These are phyloP conservation scores for Pandemis corylana DNA, from an alignment of 2,888 invertebrate species.

Conservation along the genomic window DNA sequence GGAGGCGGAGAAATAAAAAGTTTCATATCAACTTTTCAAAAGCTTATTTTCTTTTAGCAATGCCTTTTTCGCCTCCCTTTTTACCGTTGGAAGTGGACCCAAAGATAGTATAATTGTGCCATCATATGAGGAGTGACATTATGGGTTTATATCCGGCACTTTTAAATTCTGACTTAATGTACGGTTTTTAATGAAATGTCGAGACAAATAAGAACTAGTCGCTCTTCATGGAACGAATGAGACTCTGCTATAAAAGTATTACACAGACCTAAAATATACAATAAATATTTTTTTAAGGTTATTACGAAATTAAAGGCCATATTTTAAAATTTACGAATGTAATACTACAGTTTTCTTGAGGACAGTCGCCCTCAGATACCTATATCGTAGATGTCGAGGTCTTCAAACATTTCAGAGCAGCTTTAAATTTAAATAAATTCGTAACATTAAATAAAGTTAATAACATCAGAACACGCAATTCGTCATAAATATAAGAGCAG, in stretches of 20 bases:
- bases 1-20: slow-evolving; percentile 2
- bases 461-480: too few species aligned
- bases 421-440: too few species aligned
- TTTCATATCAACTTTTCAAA: neutral
- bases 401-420: too few species aligned
- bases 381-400: too few species aligned
- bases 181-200: neutral
- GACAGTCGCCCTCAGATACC: neutral
- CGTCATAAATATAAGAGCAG: too few species aligned
- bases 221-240: slow-evolving; percentile 4
- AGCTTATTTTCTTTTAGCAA: neutral
- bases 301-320: slow-evolving; percentile 47
- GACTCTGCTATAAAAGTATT: slow-evolving; percentile 22
- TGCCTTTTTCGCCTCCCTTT: slow-evolving; percentile 11
- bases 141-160: neutral
- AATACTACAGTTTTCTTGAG: neutral
- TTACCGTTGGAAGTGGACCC: slow-evolving; percentile 31
- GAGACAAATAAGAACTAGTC: neutral
- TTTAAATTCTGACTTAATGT: neutral
- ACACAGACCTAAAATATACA: slow-evolving; percentile 32
- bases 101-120: slow-evolving; percentile 48
- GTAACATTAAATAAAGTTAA: too few species aligned
- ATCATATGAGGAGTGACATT: slow-evolving; percentile 30
- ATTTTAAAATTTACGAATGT: slow-evolving; percentile 41
- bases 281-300: slow-evolving; percentile 50